These are phyloP conservation scores for Jordanella pulchra DNA, from an alignment of 2,797 vertebrate species.

Conservation along the genomic window DNA sequence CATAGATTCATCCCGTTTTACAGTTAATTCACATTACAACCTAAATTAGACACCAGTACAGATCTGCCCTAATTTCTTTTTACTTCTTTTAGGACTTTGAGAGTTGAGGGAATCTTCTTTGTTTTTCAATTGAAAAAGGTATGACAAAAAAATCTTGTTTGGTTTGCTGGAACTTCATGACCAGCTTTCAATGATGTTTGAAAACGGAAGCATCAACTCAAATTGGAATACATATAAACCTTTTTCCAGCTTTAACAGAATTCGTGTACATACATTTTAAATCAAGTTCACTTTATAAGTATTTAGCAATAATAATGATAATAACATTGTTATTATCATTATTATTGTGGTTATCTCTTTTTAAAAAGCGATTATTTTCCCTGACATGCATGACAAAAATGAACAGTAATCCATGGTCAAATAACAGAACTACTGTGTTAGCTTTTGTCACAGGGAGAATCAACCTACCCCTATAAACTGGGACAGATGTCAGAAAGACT, in stretches of 20 bases:
- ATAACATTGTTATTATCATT: too few relatives aligned
- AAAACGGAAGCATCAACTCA: background rate
- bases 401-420: background rate
- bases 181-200: background rate
- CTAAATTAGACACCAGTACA: slow-evolving; percentile 34
- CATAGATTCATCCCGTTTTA: slow-evolving; percentile 64
- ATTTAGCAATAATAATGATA: too few relatives aligned
- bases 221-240: background rate
- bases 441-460: background rate
- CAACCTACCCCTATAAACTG: background rate
- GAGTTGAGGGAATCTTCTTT: background rate
- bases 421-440: background rate
- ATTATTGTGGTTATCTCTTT: too few relatives aligned
- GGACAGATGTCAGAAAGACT: background rate
- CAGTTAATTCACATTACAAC: slow-evolving; percentile 52
- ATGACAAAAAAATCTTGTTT: background rate
- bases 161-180: background rate
- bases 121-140: background rate
- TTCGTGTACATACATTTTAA: background rate
- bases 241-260: background rate
- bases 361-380: too few relatives aligned
- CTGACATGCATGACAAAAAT: too few relatives aligned
- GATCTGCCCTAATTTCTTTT: slow-evolving; percentile 17
- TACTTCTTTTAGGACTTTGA: slow-evolving; percentile 4
- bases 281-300: background rate